Evolutionary conservation across 2,113 vertebrate genomes (phyloP).

Genomic region (Coptodon bakossiorum): DNA sequence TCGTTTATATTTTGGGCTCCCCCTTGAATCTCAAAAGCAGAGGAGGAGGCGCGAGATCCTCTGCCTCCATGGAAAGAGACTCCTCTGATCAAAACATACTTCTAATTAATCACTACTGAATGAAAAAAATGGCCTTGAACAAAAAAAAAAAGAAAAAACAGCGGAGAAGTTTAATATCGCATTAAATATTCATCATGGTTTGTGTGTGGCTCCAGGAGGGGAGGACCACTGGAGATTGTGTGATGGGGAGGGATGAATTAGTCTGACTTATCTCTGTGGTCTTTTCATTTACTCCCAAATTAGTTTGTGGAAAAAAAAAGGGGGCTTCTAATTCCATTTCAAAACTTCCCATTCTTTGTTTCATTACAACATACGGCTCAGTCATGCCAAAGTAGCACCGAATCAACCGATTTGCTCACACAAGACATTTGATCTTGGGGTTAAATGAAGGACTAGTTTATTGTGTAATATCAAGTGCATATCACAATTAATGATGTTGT

Average conservation of each 20-base stretch:
- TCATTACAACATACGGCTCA: neutral
- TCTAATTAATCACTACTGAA: neutral
- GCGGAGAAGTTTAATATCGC: slow-evolving; percentile 15
- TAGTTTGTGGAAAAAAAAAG: neutral
- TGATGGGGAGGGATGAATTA: slow-evolving; percentile 18
- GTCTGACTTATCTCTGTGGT: slow-evolving; percentile 13
- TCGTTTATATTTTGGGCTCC: neutral
- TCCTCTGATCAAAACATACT: neutral
- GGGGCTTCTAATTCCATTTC: neutral
- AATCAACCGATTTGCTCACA: slow-evolving; percentile 14
- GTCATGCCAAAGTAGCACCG: neutral
- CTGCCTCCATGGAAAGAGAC: neutral
- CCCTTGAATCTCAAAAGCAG: neutral
- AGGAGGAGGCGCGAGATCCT: neutral
- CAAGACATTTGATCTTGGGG: slow-evolving; percentile 12
- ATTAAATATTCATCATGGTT: slow-evolving; percentile 43
- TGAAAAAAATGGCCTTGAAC: neutral
- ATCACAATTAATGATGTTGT: slow-evolving; percentile 54
- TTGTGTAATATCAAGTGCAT: slow-evolving; percentile 39
- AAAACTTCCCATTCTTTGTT: neutral
- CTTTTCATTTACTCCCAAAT: slow-evolving; percentile 21
- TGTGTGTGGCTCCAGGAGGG: slow-evolving; percentile 17
- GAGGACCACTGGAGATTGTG: neutral
- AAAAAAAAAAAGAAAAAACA: neutral
- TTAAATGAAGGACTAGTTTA: slow-evolving; percentile 37